phyloP scores from a whole-genome alignment of 2,797 vertebrate species.

The Cichlasoma orientale region DNA sequence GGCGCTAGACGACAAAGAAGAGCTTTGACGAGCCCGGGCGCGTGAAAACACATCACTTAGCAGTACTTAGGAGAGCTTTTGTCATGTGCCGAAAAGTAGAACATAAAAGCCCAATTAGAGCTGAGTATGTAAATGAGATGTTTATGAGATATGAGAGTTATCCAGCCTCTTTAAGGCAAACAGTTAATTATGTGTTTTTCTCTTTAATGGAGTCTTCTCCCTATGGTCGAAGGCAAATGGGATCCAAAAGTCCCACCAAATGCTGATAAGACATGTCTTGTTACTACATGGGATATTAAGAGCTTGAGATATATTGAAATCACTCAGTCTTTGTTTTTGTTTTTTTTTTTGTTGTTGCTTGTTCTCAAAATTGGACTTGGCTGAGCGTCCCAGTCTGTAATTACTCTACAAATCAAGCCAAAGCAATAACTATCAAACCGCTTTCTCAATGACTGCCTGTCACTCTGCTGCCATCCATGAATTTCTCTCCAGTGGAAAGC shows the following conservation, averaged over 20 bases:
- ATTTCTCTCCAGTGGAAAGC: constrained; percentile 7
- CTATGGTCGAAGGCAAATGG: not conserved
- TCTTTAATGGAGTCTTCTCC: not conserved
- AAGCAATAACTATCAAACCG: constrained; percentile 31
- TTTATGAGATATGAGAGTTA: not conserved
- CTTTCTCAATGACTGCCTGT: constrained; percentile 14
- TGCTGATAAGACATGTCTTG: not conserved
- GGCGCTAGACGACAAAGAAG: not conserved
- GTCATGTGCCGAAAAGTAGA: not conserved
- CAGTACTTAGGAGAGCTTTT: not conserved
- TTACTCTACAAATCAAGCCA: constrained; percentile 20
- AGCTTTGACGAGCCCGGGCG: not conserved
- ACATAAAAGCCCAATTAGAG: not conserved
- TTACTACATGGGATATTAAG: not conserved
- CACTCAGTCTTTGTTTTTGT: constrained; percentile 16
- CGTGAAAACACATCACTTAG: not conserved
- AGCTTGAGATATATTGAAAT: constrained; percentile 10
- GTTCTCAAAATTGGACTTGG: constrained; percentile 30
- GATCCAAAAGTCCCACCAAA: not conserved
- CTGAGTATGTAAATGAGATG: not conserved
- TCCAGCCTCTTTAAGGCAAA: not conserved
- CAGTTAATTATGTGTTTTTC: not conserved
- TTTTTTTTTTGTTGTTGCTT: constrained; percentile 9
- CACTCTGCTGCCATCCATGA: constrained; percentile 6
- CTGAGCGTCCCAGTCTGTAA: constrained; percentile 8